These are phyloP conservation scores for Oceanodroma tethys DNA, from an alignment of 2,113 vertebrate species.

Conservation along the genomic window DNA sequence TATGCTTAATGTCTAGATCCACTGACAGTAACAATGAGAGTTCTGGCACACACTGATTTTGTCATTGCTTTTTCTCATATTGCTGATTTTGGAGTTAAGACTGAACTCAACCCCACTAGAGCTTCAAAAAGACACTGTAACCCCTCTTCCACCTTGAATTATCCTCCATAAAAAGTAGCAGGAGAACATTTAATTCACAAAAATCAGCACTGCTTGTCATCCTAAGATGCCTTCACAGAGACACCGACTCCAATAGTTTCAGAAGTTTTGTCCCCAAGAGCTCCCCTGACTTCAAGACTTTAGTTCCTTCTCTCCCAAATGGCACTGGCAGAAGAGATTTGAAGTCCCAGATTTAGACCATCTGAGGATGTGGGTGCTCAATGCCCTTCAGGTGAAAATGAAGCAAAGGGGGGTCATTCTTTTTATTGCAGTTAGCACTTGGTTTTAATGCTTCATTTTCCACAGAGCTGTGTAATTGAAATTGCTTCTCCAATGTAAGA, in stretches of 20 bases:
- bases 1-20: background rate
- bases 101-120: background rate
- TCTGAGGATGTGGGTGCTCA: background rate
- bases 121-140: background rate
- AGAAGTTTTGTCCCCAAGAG: background rate
- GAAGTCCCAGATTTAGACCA: background rate
- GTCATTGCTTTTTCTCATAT: background rate
- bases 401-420: accelerated
- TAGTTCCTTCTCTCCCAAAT: background rate
- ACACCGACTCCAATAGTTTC: accelerated
- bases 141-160: background rate
- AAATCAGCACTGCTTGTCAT: background rate
- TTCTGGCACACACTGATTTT: background rate
- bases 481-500: background rate
- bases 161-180: background rate
- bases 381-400: background rate
- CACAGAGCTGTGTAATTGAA: background rate
- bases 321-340: background rate
- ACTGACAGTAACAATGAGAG: background rate
- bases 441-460: background rate
- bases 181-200: background rate
- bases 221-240: background rate
- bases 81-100: background rate
- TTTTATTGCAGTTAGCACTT: accelerated
- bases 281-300: background rate